Percentiles rank a stretch among this genome's conserved stretches.
Evolutionary conservation across 2,888 invertebrate genomes (phyloP).

Genomic region (Athalia cordata): DNA sequence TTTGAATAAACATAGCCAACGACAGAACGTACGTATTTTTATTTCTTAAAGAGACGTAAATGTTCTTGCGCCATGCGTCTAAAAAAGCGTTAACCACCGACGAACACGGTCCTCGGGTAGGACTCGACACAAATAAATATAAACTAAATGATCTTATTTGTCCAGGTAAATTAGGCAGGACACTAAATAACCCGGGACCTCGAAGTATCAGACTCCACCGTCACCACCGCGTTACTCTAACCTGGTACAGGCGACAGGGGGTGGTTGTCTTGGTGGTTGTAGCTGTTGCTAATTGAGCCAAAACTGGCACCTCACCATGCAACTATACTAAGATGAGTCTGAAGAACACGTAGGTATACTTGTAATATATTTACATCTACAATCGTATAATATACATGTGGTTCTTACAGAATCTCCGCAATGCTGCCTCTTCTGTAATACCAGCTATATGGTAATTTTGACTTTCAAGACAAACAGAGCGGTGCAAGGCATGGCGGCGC

Average conservation of each 20-base stretch:
- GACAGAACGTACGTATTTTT: conserved; percentile 53
- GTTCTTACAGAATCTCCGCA: conserved; percentile 6
- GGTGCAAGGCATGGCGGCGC: conserved; percentile 2
- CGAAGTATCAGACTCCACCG: conserved; percentile 9
- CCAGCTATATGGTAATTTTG: conserved; percentile 32
- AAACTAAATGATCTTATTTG: conserved; percentile 46
- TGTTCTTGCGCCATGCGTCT: conserved; percentile 45
- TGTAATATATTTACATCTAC: background rate
- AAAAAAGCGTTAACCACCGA: conserved; percentile 37
- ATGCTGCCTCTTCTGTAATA: conserved; percentile 6
- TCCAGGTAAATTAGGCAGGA: conserved; percentile 45
- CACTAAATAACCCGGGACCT: conserved; percentile 37
- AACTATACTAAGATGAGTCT: conserved; percentile 1
- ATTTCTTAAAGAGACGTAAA: conserved; percentile 48
- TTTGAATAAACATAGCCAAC: conserved; percentile 62
- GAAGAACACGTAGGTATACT: conserved; percentile 5
- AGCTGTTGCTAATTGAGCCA: conserved; percentile 36
- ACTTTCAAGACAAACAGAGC: conserved; percentile 33
- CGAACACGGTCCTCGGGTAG: conserved; percentile 37
- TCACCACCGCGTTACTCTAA: conserved; percentile 6
- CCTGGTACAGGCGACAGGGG: conserved; percentile 20
- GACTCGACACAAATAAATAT: conserved; percentile 45
- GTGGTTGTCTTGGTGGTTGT: background rate
- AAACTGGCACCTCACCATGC: conserved; percentile 12
- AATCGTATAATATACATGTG: conserved; percentile 8